A percentile compares a stretch with the other conserved stretches of the same genome.
phyloP scores from a whole-genome alignment of 2,797 vertebrate species.

The Lacerta viridis region DNA sequence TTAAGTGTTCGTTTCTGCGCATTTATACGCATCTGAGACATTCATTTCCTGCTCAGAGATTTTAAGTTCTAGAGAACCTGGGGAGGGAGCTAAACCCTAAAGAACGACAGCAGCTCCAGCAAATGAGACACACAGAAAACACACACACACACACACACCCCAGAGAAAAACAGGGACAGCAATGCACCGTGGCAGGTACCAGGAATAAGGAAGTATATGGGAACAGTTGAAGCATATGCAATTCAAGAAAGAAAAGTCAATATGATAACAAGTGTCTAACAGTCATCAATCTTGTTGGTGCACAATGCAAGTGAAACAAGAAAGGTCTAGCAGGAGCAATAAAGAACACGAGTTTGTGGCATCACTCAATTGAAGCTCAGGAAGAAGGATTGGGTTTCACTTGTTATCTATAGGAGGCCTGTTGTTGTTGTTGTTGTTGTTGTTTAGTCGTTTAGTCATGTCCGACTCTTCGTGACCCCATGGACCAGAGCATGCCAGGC shows the following conservation, averaged over 20 bases:
- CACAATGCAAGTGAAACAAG: neutral
- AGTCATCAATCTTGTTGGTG: neutral
- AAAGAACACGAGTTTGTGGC: no score
- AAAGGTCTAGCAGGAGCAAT: neutral
- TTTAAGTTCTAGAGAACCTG: neutral
- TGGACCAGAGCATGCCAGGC: no score
- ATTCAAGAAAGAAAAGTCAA: conserved; percentile 14
- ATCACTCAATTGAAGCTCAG: neutral
- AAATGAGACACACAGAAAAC: neutral
- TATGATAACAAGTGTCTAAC: neutral
- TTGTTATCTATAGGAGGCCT: no score
- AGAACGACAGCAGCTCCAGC: neutral
- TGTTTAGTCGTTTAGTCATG: no score
- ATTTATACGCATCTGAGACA: neutral
- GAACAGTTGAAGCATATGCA: conserved; percentile 3
- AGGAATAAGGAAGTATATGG: neutral
- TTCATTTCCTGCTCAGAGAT: neutral
- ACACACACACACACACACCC: no score
- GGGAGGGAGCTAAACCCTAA: conserved; percentile 7
- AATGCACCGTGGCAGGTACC: neutral
- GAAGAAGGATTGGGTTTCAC: neutral
- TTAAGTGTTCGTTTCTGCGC: neutral
- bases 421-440: no score
- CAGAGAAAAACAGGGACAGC: neutral
- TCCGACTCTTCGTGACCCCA: no score